A percentile compares a stretch with the other conserved stretches of the same genome.
These are phyloP conservation scores for Neoaliturus tenellus DNA, from an alignment of 2,888 invertebrate species.

Conservation along the genomic window DNA sequence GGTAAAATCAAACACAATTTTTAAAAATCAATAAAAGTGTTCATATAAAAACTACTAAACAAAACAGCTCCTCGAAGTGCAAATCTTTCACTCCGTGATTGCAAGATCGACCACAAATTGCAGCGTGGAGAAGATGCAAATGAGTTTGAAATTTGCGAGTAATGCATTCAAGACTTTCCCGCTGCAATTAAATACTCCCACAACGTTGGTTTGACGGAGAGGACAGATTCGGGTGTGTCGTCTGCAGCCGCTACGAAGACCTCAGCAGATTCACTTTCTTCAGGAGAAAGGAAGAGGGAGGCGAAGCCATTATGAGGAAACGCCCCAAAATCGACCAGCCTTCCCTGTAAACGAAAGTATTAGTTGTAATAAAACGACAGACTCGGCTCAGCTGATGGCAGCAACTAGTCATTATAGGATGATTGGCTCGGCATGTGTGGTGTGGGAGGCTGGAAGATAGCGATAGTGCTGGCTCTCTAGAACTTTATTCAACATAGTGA, in stretches of 20 bases:
- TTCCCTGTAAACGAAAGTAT: constrained; percentile 40
- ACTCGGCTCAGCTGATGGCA: neutral
- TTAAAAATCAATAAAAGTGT: no score
- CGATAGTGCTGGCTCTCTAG: no score
- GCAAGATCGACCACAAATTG: neutral
- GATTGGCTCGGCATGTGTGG: neutral
- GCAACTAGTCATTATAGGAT: constrained; percentile 18
- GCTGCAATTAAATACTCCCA: neutral
- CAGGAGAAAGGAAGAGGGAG: constrained; percentile 19
- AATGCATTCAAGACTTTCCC: constrained; percentile 9
- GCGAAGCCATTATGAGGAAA: neutral
- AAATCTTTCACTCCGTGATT: neutral
- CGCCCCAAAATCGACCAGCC: constrained; percentile 20
- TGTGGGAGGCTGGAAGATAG: no score
- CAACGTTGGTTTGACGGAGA: neutral
- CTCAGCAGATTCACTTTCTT: constrained; percentile 43
- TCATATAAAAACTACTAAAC: no score
- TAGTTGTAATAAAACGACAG: constrained; percentile 25
- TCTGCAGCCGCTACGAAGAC: neutral
- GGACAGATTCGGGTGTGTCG: neutral
- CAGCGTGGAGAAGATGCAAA: neutral
- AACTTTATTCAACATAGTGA: no score
- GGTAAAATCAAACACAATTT: no score
- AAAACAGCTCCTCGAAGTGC: no score
- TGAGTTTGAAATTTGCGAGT: neutral